These are phyloP conservation scores for Scaptomyza cyrtandrae DNA, from an alignment of 2,888 invertebrate species.

Conservation along the genomic window DNA sequence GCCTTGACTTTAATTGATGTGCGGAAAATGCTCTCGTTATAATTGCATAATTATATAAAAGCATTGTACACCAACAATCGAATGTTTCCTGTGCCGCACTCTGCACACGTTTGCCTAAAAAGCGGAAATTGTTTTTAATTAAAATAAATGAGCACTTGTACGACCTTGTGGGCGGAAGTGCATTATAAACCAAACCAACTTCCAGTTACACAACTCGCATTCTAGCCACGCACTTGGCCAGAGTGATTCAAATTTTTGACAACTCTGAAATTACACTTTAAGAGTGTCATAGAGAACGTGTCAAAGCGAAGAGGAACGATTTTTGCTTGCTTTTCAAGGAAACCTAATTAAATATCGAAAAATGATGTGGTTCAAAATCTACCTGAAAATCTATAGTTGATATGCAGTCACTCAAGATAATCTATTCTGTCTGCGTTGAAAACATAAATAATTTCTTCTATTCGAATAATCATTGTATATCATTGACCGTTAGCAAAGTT, in stretches of 20 bases:
- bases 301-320: neutral
- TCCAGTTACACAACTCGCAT: neutral
- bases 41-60: conserved; percentile 27
- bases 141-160: conserved; percentile 66
- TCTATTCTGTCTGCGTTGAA: neutral
- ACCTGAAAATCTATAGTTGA: no score
- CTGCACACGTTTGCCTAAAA: conserved; percentile 30
- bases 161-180: conserved; percentile 48
- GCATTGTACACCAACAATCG: conserved; percentile 45
- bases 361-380: neutral
- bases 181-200: conserved; percentile 29
- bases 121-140: conserved; percentile 73
- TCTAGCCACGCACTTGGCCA: conserved; percentile 15
- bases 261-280: no score
- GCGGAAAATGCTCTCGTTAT: conserved; percentile 54
- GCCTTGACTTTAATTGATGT: conserved; percentile 11
- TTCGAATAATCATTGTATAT: neutral
- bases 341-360: neutral
- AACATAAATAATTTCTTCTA: no score
- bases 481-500: conserved; percentile 61
- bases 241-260: conserved; percentile 20
- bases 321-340: neutral
- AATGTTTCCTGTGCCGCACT: conserved; percentile 49
- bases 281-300: conserved; percentile 27
- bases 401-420: neutral